Base-by-base conservation (phyloP, 2,888 invertebrate species). In the Dasypolia templi region DNA sequence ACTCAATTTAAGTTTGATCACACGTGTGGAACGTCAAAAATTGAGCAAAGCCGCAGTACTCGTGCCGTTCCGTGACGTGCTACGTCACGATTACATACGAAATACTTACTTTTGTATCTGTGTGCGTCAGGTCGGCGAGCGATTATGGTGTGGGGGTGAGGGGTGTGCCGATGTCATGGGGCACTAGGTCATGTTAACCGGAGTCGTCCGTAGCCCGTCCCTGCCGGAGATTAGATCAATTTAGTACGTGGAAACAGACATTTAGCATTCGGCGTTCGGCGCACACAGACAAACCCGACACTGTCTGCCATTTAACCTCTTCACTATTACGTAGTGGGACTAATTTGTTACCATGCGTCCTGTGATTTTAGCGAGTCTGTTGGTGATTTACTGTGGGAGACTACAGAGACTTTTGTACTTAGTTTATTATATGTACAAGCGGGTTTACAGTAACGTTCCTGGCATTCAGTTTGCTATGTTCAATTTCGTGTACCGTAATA, bases 181-280 rank as follows among this genome's bases (percentile, higher is more conserved):
- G 94, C 94, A 92, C 93, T 96, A 96, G 93, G 95, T 95, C 96
- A 96, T 96, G 92, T 91, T 95, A 94, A 89, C 91, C 82, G 86
- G 84, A 87, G 90, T 89, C 88, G 89, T 88, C 86, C 86, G 87
- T 83, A 87, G 90, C 88, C 92, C 92, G 85, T 82, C 91, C 93
- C 95, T 95, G 93, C 75, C 44, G 77, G 71, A 89, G 79, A 87
- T 86, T 85, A 76, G 62, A 88, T 82, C 80, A 79, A 80, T 83
- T 86, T 82, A 86, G 77, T 77, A 72, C 66, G 46, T 63, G 69
- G 63, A 72, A 63, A 64, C 61, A 63, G 67, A 72, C 59, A 65
- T 69, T 86, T 55, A 56, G 67, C 59, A 59, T 81, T 81, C 64
- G 61, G 74, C 22, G 22, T 72, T 66, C 62, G 22, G 49, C 55